phyloP scores from a whole-genome alignment of 2,888 invertebrate species.

The Caenorhabditis sp. region DNA sequence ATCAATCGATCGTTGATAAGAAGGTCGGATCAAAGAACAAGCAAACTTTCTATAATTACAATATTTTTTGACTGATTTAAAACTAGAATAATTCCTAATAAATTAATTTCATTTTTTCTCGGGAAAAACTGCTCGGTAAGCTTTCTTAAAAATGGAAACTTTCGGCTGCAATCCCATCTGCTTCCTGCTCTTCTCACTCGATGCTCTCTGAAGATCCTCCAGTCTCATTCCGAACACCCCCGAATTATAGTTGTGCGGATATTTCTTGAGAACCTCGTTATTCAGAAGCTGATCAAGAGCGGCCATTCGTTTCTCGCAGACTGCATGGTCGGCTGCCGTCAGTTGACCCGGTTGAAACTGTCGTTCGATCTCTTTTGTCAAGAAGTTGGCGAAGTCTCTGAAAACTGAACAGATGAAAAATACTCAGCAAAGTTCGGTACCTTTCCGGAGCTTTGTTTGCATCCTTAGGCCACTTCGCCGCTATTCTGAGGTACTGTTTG shows the following conservation, averaged over 20 bases:
- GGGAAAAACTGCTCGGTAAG: slow-evolving; percentile 41
- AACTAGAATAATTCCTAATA: too few relatives aligned
- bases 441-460: slow-evolving; percentile 62
- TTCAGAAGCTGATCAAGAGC: slow-evolving; percentile 69
- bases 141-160: slow-evolving; percentile 46
- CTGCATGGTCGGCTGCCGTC: slow-evolving; percentile 9
- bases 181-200: slow-evolving; percentile 60
- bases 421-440: slow-evolving; percentile 7
- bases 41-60: too few relatives aligned
- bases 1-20: too few relatives aligned
- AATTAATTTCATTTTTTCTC: slow-evolving; percentile 32
- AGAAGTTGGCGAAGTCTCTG: slow-evolving; percentile 59
- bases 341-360: slow-evolving; percentile 52
- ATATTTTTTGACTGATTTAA: too few relatives aligned
- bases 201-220: slow-evolving; percentile 60
- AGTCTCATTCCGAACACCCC: slow-evolving; percentile 71
- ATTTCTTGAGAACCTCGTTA: slow-evolving; percentile 65
- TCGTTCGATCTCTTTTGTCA: slow-evolving; percentile 61
- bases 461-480: slow-evolving; percentile 74
- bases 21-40: too few relatives aligned
- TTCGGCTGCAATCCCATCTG: slow-evolving; percentile 61
- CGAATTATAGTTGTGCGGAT: slow-evolving; percentile 70
- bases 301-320: slow-evolving; percentile 57
- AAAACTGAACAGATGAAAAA: neutral
- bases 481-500: slow-evolving; percentile 71